A percentile compares a stretch with the other conserved stretches of the same genome.
Conservation (phyloP, 1,140 invertebrate species). For the Magallana angulata region DNA sequence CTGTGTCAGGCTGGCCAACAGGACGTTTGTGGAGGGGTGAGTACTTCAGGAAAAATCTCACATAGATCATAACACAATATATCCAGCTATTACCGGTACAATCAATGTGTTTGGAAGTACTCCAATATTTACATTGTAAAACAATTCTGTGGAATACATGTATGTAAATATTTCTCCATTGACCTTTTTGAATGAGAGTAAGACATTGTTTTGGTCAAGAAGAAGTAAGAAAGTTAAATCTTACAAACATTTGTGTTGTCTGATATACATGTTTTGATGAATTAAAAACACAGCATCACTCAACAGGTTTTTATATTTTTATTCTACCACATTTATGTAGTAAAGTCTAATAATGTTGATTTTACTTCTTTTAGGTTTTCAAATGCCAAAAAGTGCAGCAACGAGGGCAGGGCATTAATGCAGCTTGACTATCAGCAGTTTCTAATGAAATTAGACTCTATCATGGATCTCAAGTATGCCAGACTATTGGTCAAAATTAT, state of each 20-base stretch:
- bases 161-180: too few species aligned
- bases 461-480: constrained; percentile 82
- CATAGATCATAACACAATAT: too few species aligned
- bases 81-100: too few species aligned
- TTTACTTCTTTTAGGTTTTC: constrained; percentile 85
- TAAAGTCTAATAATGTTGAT: not conserved
- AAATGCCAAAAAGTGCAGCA: constrained; percentile 95
- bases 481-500: not conserved
- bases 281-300: not conserved
- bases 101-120: too few species aligned
- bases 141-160: too few species aligned
- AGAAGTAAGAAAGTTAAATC: not conserved
- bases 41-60: constrained; percentile 39
- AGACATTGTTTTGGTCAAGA: not conserved
- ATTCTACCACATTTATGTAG: not conserved
- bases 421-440: constrained; percentile 98
- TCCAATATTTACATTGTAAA: too few species aligned
- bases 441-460: constrained; percentile 92
- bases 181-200: too few species aligned
- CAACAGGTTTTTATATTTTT: not conserved
- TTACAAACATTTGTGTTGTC: not conserved
- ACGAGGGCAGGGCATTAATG: constrained; percentile 97
- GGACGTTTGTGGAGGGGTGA: constrained; percentile 95
- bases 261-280: not conserved
- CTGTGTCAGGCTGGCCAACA: constrained; percentile 89